Percentiles rank a stretch among this genome's conserved stretches.
These are phyloP conservation scores for Lethenteron camtschaticum DNA, from an alignment of 2,113 vertebrate genomes.

Conservation along the genomic window DNA sequence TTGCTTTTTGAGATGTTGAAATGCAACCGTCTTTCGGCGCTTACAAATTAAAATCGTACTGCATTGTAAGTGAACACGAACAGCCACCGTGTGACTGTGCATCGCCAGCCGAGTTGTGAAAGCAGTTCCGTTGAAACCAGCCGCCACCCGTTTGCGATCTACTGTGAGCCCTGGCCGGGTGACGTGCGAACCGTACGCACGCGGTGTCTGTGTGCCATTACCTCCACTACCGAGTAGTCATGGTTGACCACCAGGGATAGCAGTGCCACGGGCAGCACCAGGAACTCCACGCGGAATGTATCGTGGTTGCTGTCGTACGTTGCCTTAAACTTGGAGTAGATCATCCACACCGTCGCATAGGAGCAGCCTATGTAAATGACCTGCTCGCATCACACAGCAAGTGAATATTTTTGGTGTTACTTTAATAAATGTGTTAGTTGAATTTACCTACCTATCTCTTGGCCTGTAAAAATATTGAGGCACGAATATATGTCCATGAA, in stretches of 20 bases:
- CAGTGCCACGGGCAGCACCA: constrained; percentile 21
- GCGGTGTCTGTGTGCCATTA: constrained; percentile 10
- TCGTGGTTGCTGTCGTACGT: constrained; percentile 30
- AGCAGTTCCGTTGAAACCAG: no score
- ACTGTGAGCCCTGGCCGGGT: no score
- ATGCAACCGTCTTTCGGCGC: no score
- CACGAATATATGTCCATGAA: no score
- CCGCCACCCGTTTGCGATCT: no score
- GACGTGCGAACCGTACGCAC: no score
- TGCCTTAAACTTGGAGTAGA: constrained; percentile 32
- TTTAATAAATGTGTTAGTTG: not conserved
- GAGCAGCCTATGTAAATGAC: constrained; percentile 27
- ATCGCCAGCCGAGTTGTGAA: no score
- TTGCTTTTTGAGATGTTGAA: no score
- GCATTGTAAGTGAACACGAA: no score
- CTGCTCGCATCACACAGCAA: constrained; percentile 10
- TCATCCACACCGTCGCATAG: constrained; percentile 30
- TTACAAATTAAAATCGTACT: no score
- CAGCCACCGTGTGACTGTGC: no score
- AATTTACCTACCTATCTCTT: not conserved
- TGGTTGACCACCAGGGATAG: constrained; percentile 29
- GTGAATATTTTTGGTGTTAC: not conserved
- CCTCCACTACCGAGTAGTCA: constrained; percentile 28
- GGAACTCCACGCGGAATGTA: constrained; percentile 28
- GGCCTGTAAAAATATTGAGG: no score